Base-by-base conservation (phyloP, 2,888 invertebrate genomes). In the Palloptera scutellata region DNA sequence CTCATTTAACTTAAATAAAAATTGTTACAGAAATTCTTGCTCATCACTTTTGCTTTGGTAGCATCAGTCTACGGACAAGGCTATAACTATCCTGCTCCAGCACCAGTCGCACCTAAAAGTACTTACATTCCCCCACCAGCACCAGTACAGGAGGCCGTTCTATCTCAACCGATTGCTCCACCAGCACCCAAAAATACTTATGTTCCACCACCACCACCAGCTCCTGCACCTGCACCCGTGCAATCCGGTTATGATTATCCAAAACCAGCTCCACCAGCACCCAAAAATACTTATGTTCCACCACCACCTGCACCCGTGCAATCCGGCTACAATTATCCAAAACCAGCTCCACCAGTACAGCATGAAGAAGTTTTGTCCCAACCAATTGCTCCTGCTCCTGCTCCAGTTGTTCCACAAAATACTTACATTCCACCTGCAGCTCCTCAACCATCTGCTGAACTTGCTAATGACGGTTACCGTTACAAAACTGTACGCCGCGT, bases 21-120 rank as follows among this genome's bases (percentile, higher is more conserved):
- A 43, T 2, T 48, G n/a, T 1, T 1, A 48, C 5, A 17, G 15
- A 48, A 30, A 1, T 45, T 30, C 13, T 45, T n/a, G 13, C 20
- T 60, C 19, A 12, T 69, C 45, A 58, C 43, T 6, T 55, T 69
- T 12, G 63, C 65, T 42, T 64, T 67, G 12, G 53, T 58, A 51
- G 66, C 64, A 9, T 19, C 11, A 12, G 68, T 42, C 12, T 52
- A 42, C 17, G 70, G 66, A 57, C 54, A 70, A 60, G 72, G 72
- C 10, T 70, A 70, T 48, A 40, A 72, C n/a, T 72, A 70, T 63
- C 55, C 67, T 9, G 52, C 60, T 10, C 71, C 71, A 15, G 61
- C 55, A 13, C 41, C 61, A 12, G 12, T 51, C 30, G 5, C 51
- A 1, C 48, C 60, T 30, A 45, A 60, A 5, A 60, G 51, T 40